Evolutionary conservation across 2,888 invertebrate genomes (phyloP).

Genomic region (Nysson spinosus): DNA sequence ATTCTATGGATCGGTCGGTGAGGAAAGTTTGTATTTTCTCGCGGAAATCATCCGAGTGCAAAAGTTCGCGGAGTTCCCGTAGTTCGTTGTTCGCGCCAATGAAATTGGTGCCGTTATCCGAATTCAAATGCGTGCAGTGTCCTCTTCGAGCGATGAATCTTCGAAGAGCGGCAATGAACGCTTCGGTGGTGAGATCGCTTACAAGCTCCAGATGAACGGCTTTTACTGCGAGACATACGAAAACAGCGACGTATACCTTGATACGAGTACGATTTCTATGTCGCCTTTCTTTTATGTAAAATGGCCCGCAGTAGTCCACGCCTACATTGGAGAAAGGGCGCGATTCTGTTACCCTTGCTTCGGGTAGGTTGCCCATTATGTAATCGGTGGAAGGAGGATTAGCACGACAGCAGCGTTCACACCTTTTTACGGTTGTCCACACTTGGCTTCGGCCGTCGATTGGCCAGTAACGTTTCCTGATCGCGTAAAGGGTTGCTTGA

Average conservation of each 20-base stretch:
- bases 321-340: too few relatives aligned
- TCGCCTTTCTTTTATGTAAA: too few relatives aligned
- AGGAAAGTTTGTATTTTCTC: not conserved
- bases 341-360: not conserved
- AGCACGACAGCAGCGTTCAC: too few relatives aligned
- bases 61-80: not conserved
- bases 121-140: not conserved
- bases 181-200: conserved; percentile 7
- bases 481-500: not conserved
- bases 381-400: too few relatives aligned
- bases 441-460: too few relatives aligned
- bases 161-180: not conserved
- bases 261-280: not conserved
- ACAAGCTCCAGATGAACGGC: conserved; percentile 15
- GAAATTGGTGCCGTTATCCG: conserved; percentile 15
- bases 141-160: too few relatives aligned
- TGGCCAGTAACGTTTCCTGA: too few relatives aligned
- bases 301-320: too few relatives aligned
- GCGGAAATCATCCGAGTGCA: not conserved
- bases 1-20: too few relatives aligned
- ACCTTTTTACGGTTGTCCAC: too few relatives aligned
- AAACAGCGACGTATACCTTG: conserved; percentile 12
- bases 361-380: too few relatives aligned
- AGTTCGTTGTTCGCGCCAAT: conserved; percentile 1
- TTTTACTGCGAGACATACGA: conserved; percentile 5